phyloP scores from a whole-genome alignment of 2,113 vertebrate genomes.

The Hemicordylus capensis region DNA sequence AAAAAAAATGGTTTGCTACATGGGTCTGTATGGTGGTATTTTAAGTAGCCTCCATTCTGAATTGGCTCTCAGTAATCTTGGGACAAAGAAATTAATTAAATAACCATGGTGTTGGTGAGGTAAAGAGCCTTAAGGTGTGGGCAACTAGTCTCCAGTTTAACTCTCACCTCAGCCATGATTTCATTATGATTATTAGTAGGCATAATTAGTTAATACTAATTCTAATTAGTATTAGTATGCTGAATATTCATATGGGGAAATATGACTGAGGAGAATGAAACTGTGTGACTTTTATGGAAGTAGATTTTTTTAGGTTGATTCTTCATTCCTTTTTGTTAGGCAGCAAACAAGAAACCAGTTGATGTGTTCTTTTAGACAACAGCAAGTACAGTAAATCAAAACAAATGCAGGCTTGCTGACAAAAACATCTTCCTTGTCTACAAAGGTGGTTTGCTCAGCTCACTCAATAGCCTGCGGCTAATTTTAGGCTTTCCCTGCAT shows the following conservation, averaged over 20 bases:
- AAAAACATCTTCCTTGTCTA: not conserved
- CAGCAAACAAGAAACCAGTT: not conserved
- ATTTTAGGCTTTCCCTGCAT: not conserved
- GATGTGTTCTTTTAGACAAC: not conserved
- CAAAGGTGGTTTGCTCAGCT: not conserved
- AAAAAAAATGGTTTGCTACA: not conserved
- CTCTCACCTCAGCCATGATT: not conserved
- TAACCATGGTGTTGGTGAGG: too few species aligned
- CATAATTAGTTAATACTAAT: too few species aligned
- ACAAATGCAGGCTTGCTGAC: not conserved
- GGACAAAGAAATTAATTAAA: not conserved
- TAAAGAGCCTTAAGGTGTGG: too few species aligned
- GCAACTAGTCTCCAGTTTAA: too few species aligned
- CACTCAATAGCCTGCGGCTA: not conserved
- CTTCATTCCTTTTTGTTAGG: not conserved
- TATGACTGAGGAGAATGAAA: not conserved
- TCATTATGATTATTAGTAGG: not conserved
- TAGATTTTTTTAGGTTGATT: not conserved
- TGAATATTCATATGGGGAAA: not conserved
- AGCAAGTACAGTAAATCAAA: not conserved
- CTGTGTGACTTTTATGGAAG: not conserved
- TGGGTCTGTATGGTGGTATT: not conserved
- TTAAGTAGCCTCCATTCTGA: not conserved
- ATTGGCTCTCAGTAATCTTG: not conserved
- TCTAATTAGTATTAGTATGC: too few species aligned